Base-by-base conservation (phyloP, 2,888 invertebrate genomes). In the Desoria tigrina region DNA sequence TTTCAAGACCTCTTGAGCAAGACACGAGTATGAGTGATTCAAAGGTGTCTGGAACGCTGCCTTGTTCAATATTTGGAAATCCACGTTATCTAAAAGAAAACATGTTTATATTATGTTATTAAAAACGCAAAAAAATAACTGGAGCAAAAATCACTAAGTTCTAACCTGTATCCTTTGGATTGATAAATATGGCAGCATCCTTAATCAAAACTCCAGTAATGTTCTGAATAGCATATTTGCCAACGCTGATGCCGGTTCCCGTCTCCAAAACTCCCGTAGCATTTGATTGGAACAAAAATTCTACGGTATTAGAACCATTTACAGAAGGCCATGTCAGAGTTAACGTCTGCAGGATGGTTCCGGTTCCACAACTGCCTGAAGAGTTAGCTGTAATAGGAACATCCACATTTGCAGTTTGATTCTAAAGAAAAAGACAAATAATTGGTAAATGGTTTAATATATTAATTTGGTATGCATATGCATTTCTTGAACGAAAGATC, bases 1-100 rank as follows among this genome's bases (percentile, higher is more conserved):
- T 78, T 85, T 84, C 39, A 89, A 79, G 16, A 78, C 79, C 71
- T 88, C 86, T 58, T 83, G 78, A 58, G 85, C 83, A 32, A 82
- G 79, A 81, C 91, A 92, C 76, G 87, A 86, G 81, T 90, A 92
- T 0, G 92, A 92, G 76, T 87, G 86, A 49, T 83, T 81, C 42
- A 86, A 75, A 0, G 86, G 86, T 0, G 86, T 85, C 70, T 79
- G 78, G 81, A 89, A 90, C 69, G 83, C 83, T 1, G 79, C 76
- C 11, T 79, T 78, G 14, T 81, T 80, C 77, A 21, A 18, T 6
- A 87, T 85, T 21, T 6, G 4, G 51, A 18, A 16, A 37, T 85
- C 61, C 0, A 79, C 78, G 11, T 23, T 62, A 74, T 79, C 77
- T 61, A 77, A 80, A 79, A 57, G 18, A 65, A 71, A 73, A 42